These are phyloP conservation scores for Eupleurogrammus muticus DNA, from an alignment of 2,797 vertebrate genomes.

Conservation along the genomic window DNA sequence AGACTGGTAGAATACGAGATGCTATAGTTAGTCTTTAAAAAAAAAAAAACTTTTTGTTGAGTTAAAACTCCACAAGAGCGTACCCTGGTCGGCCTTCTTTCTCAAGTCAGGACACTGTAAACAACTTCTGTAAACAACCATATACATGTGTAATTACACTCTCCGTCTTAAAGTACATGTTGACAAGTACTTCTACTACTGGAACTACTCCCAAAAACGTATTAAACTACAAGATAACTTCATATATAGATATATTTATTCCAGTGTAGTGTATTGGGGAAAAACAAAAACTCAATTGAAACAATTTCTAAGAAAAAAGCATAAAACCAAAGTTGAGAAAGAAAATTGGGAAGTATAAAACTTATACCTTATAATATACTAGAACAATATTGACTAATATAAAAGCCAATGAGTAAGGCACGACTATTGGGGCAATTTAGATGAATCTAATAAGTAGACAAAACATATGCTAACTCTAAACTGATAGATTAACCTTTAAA, in stretches of 20 bases:
- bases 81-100: not conserved
- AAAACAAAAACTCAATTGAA: not conserved
- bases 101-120: conserved; percentile 29
- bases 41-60: conserved; percentile 14
- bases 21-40: conserved; percentile 3
- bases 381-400: not conserved
- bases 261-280: not conserved
- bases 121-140: conserved; percentile 4
- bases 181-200: not conserved
- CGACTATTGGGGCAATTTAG: not conserved
- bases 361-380: not conserved
- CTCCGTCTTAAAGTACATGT: not conserved
- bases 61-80: conserved; percentile 16
- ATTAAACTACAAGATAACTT: not conserved
- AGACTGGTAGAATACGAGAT: not conserved
- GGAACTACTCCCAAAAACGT: not conserved
- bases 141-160: not conserved
- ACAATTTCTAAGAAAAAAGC: not conserved
- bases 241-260: not conserved
- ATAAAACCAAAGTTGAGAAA: not conserved
- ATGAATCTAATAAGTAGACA: not conserved
- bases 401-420: not conserved
- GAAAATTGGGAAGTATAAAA: not conserved
- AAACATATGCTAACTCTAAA: not conserved
- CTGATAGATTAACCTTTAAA: not conserved